Base-by-base conservation (phyloP, 2,113 vertebrate species). In the Corydoras sp. region DNA sequence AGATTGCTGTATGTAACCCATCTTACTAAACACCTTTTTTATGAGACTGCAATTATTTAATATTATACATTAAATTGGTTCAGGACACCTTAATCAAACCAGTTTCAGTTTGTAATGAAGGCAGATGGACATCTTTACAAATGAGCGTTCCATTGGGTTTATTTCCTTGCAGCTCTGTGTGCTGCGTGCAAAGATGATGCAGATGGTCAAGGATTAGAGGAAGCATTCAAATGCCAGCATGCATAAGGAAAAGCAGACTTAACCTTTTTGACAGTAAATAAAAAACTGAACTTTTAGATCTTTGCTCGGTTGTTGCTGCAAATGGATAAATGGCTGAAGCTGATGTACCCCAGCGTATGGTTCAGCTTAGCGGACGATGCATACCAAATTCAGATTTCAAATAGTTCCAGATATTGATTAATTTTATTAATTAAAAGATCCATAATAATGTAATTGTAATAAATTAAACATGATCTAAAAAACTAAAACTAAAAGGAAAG, bases 181-280 rank as follows among this genome's bases (percentile, higher is more conserved):
- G 63, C 66, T 69, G 1, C 3, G 35, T 62, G 62, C 50, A 59
- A 56, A 76, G 51, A 51, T 72, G 59, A 68, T 68, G 29, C 58
- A 77, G 65, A 73, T 73, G 65, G 58, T 56, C 64, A 13, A 29
- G 67, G 51, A 69, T 69, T 58, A 65, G 58, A 59, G n/a, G 58
- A 24, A 61, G 62, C 24, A 61, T 32, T 61, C 56, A 72, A 64
- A 76, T 73, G 60, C 58, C 61, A 72, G 35, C 65, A 72, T 65
- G 61, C 49, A 65, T 32, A 35, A 65, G 66, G 43, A 8, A 24
- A 50, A 70, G 35, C 49, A 61, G 35, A 64, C 62, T 65, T 65
- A 58, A 69, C 54, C 61, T 69, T 75, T 69, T 32, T 60, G 53
- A 69, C 10, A 50, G 6, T 43, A 72, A 65, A 24, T 24, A 24